These are phyloP conservation scores for Mellivora capensis DNA, from an alignment of 2,113 vertebrate genomes.

Conservation along the genomic window DNA sequence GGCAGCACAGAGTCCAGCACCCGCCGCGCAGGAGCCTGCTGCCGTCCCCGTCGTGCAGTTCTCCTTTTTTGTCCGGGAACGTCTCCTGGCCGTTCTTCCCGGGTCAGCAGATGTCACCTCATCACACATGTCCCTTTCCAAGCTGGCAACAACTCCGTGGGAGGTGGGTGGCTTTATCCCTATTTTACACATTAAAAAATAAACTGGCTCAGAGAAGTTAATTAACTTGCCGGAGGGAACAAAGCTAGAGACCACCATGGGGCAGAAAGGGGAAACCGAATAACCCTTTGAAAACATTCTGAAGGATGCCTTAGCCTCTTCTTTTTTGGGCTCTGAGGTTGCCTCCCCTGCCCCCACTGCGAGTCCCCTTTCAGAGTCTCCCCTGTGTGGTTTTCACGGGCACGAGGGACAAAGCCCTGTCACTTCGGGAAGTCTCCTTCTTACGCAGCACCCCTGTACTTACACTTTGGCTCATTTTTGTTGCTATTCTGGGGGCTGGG, in stretches of 20 bases:
- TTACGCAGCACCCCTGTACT: not conserved
- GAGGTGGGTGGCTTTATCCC: not conserved
- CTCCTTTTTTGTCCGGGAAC: not conserved
- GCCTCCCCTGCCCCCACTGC: no score
- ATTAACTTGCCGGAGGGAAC: not conserved
- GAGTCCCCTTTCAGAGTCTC: not conserved
- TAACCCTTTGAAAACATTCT: not conserved
- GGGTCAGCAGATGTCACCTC: not conserved
- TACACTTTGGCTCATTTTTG: not conserved
- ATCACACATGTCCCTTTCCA: not conserved
- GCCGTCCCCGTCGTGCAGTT: rapidly evolving
- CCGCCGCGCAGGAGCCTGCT: rapidly evolving
- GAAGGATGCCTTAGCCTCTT: not conserved
- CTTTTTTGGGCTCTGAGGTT: not conserved
- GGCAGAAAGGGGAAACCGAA: not conserved
- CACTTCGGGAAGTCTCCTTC: not conserved
- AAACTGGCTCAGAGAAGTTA: not conserved
- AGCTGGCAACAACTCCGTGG: not conserved
- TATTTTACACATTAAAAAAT: not conserved
- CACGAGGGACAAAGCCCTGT: not conserved
- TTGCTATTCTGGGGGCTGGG: not conserved
- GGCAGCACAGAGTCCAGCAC: rapidly evolving
- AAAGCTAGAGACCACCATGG: not conserved
- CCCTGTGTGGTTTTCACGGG: not conserved
- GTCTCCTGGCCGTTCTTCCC: rapidly evolving